phyloP scores from a whole-genome alignment of 1,140 invertebrate genomes.

The Drosophila nasuta region DNA sequence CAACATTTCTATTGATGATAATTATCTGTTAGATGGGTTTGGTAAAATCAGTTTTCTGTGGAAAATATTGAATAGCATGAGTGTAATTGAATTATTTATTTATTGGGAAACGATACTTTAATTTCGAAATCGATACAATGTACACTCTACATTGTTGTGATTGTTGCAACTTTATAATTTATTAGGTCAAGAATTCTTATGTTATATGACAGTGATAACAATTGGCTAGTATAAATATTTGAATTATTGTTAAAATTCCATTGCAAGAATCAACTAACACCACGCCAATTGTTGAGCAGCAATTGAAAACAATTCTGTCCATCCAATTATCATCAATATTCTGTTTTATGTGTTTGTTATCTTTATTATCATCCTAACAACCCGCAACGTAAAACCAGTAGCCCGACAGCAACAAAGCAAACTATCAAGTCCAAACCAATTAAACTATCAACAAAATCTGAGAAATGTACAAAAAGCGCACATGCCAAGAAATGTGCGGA shows the following conservation, averaged over 20 bases:
- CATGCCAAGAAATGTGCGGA: constrained; percentile 52
- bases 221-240: too few relatives aligned
- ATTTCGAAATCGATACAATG: too few relatives aligned
- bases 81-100: too few relatives aligned
- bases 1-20: too few relatives aligned
- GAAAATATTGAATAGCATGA: too few relatives aligned
- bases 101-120: too few relatives aligned
- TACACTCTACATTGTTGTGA: too few relatives aligned
- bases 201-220: too few relatives aligned
- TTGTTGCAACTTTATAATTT: too few relatives aligned
- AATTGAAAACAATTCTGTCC: neutral
- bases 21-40: too few relatives aligned
- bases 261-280: constrained; percentile 20
- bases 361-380: constrained; percentile 63
- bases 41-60: too few relatives aligned
- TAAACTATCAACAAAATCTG: constrained; percentile 76
- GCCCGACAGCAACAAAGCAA: constrained; percentile 50
- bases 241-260: neutral
- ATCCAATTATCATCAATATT: constrained; percentile 70
- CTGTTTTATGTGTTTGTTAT: constrained; percentile 54
- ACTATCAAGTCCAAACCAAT: constrained; percentile 68
- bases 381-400: constrained; percentile 62
- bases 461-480: constrained; percentile 51
- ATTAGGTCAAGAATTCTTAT: too few relatives aligned
- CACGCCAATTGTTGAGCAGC: constrained; percentile 17